These are phyloP conservation scores for Bombus affinis DNA, from an alignment of 1,140 invertebrate genomes.

Conservation along the genomic window DNA sequence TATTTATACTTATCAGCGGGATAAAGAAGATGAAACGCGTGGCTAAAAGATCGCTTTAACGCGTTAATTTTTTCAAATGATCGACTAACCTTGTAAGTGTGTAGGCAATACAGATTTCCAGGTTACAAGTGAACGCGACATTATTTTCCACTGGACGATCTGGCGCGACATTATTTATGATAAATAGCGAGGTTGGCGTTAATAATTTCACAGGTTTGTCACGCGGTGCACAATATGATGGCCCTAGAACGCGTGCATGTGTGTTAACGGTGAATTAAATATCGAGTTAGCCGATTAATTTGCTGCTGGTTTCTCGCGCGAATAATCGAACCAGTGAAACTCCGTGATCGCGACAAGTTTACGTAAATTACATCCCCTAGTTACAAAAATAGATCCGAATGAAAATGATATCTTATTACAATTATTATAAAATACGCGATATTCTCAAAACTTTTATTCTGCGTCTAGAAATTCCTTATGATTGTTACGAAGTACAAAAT, in stretches of 20 bases:
- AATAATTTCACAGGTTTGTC: neutral
- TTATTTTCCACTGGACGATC: neutral
- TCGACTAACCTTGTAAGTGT: too few species aligned
- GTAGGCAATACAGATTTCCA: neutral
- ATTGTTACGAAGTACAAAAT: too few species aligned
- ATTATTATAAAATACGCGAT: too few species aligned
- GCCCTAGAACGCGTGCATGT: neutral
- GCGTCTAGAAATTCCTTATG: too few species aligned
- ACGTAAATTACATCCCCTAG: neutral
- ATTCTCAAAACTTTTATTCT: too few species aligned
- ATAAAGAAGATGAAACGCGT: too few species aligned
- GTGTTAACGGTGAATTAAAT: constrained; percentile 20
- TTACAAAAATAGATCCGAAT: neutral
- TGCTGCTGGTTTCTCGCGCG: neutral
- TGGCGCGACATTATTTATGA: neutral
- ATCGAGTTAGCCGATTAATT: constrained; percentile 18
- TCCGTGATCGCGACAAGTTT: neutral
- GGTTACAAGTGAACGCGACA: neutral
- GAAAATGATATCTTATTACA: too few species aligned
- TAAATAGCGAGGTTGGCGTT: neutral
- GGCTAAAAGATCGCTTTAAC: too few species aligned
- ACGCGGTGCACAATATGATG: neutral
- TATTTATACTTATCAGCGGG: too few species aligned
- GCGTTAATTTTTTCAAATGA: too few species aligned
- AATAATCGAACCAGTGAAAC: neutral